These are phyloP conservation scores for Coenonympha glycerion DNA, from an alignment of 2,888 invertebrate species.

Conservation along the genomic window DNA sequence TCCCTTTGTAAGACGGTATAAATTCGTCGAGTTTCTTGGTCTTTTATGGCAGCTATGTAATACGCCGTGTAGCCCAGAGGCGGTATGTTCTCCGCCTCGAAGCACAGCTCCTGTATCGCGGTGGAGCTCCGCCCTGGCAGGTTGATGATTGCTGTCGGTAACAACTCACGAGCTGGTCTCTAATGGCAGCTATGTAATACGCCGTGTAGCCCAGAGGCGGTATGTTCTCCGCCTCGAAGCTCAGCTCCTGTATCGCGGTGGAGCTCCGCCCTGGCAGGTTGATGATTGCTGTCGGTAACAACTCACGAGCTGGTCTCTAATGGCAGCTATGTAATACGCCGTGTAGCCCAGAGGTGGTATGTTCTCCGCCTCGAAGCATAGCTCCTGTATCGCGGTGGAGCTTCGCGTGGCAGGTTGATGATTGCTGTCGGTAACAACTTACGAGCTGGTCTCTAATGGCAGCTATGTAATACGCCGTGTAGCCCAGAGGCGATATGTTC, in stretches of 20 bases:
- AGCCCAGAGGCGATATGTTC: slow-evolving; percentile 70
- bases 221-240: slow-evolving; percentile 72
- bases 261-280: slow-evolving; percentile 79
- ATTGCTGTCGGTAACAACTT: no score
- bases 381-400: slow-evolving; percentile 76
- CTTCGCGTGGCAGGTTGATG: slow-evolving; percentile 76
- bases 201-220: slow-evolving; percentile 74
- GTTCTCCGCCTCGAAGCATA: slow-evolving; percentile 74
- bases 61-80: slow-evolving; percentile 70
- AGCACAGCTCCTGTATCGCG: slow-evolving; percentile 78
- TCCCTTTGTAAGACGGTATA: no score
- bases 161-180: no score
- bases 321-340: slow-evolving; percentile 50
- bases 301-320: slow-evolving; percentile 59
- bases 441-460: slow-evolving; percentile 58
- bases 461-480: slow-evolving; percentile 58
- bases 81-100: slow-evolving; percentile 69
- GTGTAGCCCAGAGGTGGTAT: slow-evolving; percentile 74
- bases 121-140: slow-evolving; percentile 79
- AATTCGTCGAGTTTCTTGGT: no score
- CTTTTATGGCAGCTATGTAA: slow-evolving; percentile 52
- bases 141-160: slow-evolving; percentile 65
- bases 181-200: slow-evolving; percentile 51
- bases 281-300: slow-evolving; percentile 66
- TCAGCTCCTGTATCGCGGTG: slow-evolving; percentile 75